These are phyloP conservation scores for Caenorhabditis afra DNA, from an alignment of 2,888 invertebrate genomes.

Conservation along the genomic window DNA sequence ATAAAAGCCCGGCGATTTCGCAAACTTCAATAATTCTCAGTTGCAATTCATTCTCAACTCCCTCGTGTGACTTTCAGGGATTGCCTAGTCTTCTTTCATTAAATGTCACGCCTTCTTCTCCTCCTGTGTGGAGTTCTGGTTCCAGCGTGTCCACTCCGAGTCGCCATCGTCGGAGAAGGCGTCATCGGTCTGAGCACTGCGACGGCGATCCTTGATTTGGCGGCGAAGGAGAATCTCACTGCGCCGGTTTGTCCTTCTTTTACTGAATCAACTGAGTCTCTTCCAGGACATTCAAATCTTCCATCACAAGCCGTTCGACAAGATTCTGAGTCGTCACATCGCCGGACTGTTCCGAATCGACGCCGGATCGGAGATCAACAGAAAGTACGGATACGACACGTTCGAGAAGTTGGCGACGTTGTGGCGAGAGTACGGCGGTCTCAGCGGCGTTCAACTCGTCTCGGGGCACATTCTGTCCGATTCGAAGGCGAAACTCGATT, in stretches of 20 bases:
- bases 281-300: conserved; percentile 68
- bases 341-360: conserved; percentile 78
- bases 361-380: conserved; percentile 60
- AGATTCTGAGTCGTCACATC: conserved; percentile 74
- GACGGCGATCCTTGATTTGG: conserved; percentile 71
- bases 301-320: conserved; percentile 72
- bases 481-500: conserved; percentile 50
- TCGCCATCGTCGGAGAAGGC: conserved; percentile 77
- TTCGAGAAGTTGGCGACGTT: conserved; percentile 63
- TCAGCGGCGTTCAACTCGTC: conserved; percentile 66
- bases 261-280: neutral
- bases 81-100: too few relatives aligned
- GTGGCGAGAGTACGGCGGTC: conserved; percentile 63
- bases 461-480: conserved; percentile 69
- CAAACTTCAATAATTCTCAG: too few relatives aligned
- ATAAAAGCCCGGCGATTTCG: too few relatives aligned
- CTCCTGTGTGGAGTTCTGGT: conserved; percentile 10
- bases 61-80: too few relatives aligned
- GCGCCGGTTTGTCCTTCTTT: conserved; percentile 26
- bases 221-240: conserved; percentile 37
- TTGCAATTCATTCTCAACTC: too few relatives aligned
- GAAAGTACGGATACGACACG: conserved; percentile 64
- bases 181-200: conserved; percentile 77
- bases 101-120: neutral
- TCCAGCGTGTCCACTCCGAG: conserved; percentile 18